Base-by-base conservation (phyloP, 2,888 invertebrate species). In the Parasteatoda lunata region DNA sequence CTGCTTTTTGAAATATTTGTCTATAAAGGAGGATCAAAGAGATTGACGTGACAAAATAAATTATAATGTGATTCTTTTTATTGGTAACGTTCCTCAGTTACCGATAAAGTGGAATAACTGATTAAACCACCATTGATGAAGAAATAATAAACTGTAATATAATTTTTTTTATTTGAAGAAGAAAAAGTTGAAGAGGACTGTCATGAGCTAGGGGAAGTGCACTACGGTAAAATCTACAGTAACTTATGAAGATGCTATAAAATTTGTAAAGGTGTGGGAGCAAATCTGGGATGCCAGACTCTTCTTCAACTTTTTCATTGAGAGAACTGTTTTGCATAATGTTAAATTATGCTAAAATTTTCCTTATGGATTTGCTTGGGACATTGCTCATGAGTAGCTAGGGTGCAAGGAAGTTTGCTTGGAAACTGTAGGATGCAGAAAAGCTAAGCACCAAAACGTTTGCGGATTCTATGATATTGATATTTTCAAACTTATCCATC, bases 351-450 rank as follows among this genome's bases (percentile, higher is more conserved):
- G 13, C 4, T 48, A 5, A 11, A 47, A 70, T n/a, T n/a, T 70
- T 70, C n/a, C 70, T 70, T 70, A 70, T 70, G 70, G 0, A 70
- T 9, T 2, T 7, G 13, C 49, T n/a, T 49, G 0, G 47, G 49
- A 11, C 9, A 70, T 48, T 45, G 1, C 48, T 70, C 3, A 68
- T 68, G 30, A 45, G 45, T 6, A 70, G 5, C 47, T 70, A 70
- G 13, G 48, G 70, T 70, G n/a, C 70, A 70, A 49, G 70, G n/a
- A 49, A 48, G 49, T 70, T 70, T 70, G 49, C 13, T 47, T 30
- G 30, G 30, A 30, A 30, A 30, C 30, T 30, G 30, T 30, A 30
- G 30, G 30, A 30, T 30, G 30, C 30, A 30, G 2, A 30, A 30
- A 30, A 30, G 30, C 30, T 30, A 30, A 30, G 30, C 30, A 30